Conservation (phyloP, 1,140 invertebrate genomes). For the Triops longicaudatus region DNA sequence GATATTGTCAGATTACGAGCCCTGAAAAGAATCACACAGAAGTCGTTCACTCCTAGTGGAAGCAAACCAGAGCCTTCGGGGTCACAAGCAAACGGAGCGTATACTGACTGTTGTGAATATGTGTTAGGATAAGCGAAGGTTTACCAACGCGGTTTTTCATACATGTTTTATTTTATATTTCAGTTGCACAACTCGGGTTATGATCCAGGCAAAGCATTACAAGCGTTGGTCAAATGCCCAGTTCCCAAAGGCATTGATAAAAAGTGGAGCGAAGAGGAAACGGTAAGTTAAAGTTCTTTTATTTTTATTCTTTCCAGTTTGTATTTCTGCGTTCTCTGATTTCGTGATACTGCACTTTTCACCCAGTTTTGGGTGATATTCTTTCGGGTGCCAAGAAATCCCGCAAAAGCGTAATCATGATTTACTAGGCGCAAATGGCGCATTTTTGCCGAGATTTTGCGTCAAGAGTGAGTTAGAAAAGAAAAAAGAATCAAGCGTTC, state of each 20-base stretch:
- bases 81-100: too few relatives aligned
- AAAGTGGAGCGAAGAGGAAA: slow-evolving; percentile 96
- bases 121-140: too few relatives aligned
- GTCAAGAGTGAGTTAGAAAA: neutral
- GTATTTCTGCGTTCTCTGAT: too few relatives aligned
- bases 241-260: slow-evolving; percentile 93
- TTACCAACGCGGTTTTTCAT: too few relatives aligned
- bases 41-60: too few relatives aligned
- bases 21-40: too few relatives aligned
- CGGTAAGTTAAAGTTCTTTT: slow-evolving; percentile 47
- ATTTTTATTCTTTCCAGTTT: slow-evolving; percentile 24
- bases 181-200: slow-evolving; percentile 87
- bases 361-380: neutral
- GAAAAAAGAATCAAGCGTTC: neutral
- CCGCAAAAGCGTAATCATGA: neutral
- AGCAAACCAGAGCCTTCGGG: too few relatives aligned
- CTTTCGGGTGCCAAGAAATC: slow-evolving; percentile 7
- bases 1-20: too few relatives aligned
- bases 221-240: slow-evolving; percentile 92
- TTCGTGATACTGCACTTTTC: too few relatives aligned
- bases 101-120: too few relatives aligned
- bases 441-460: neutral
- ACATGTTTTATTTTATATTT: slow-evolving; percentile 34
- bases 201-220: slow-evolving; percentile 87
- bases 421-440: neutral